phyloP scores from a whole-genome alignment of 2,797 vertebrate species.

The Somateria mollissima region DNA sequence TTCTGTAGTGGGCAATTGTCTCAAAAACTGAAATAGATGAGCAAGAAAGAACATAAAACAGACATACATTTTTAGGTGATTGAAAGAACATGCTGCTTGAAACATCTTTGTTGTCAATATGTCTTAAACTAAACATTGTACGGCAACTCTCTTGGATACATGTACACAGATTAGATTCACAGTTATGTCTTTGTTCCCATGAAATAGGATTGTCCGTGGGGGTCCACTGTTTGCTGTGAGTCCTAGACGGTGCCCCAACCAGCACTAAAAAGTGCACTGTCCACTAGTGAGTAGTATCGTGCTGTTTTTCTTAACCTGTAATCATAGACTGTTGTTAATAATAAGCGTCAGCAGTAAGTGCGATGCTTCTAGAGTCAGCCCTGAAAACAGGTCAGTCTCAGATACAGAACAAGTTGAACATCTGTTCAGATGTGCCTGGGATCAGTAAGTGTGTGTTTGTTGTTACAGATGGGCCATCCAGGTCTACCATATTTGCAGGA shows the following conservation, averaged over 20 bases:
- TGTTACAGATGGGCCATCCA: neutral
- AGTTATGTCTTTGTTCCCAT: neutral
- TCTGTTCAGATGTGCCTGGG: neutral
- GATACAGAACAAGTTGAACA: neutral
- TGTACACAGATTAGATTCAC: neutral
- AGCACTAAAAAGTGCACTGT: neutral
- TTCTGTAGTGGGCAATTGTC: neutral
- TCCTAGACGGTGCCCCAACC: neutral
- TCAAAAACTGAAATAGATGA: neutral
- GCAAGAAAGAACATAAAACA: neutral
- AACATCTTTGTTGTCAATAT: neutral
- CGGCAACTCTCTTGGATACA: neutral
- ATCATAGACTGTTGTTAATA: neutral
- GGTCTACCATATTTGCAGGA: neutral
- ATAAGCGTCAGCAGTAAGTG: neutral
- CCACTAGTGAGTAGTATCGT: rapidly evolving
- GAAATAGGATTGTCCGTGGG: neutral
- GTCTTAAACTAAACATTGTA: neutral
- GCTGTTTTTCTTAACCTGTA: neutral
- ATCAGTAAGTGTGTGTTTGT: neutral
- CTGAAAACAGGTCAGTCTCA: neutral
- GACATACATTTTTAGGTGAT: neutral
- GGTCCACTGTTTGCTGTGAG: neutral
- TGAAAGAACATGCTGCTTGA: neutral
- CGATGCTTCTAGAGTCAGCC: neutral